Evolutionary conservation across 2,797 vertebrate species (phyloP).

Genomic region (Spinus olivaceus): DNA sequence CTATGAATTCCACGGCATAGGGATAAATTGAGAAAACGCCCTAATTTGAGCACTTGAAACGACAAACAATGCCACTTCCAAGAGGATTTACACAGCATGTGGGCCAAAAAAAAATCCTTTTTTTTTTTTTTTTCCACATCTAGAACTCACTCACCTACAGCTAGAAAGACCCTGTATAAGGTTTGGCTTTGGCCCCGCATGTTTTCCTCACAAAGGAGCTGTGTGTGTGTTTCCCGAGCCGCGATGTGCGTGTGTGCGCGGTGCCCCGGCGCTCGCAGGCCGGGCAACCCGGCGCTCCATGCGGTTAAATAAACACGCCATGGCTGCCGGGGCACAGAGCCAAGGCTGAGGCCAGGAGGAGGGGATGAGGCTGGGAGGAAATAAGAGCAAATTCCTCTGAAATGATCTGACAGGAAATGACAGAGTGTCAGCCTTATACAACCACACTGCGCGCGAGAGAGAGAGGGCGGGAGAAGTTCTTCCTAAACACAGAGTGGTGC

Average conservation of each 20-base stretch:
- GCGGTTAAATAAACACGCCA: constrained; percentile 84
- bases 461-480: constrained; percentile 79
- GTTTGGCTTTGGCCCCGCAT: not conserved
- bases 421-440: constrained; percentile 81
- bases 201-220: not conserved
- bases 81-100: not conserved
- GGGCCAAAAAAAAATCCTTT: not conserved
- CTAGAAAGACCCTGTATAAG: not conserved
- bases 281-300: constrained; percentile 64
- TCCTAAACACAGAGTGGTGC: constrained; percentile 84
- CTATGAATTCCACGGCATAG: not conserved
- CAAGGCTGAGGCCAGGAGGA: constrained; percentile 68
- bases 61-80: not conserved
- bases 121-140: not conserved
- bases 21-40: not conserved
- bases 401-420: constrained; percentile 95
- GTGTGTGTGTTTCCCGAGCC: not conserved
- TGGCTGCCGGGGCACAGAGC: constrained; percentile 70
- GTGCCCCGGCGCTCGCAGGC: not conserved
- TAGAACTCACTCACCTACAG: not conserved
- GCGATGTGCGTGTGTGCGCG: not conserved
- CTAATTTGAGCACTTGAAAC: not conserved
- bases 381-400: constrained; percentile 91
- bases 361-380: constrained; percentile 83
- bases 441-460: constrained; percentile 68